These are phyloP conservation scores for Mystacornis crossleyi DNA, from an alignment of 2,113 vertebrate genomes.

Conservation along the genomic window DNA sequence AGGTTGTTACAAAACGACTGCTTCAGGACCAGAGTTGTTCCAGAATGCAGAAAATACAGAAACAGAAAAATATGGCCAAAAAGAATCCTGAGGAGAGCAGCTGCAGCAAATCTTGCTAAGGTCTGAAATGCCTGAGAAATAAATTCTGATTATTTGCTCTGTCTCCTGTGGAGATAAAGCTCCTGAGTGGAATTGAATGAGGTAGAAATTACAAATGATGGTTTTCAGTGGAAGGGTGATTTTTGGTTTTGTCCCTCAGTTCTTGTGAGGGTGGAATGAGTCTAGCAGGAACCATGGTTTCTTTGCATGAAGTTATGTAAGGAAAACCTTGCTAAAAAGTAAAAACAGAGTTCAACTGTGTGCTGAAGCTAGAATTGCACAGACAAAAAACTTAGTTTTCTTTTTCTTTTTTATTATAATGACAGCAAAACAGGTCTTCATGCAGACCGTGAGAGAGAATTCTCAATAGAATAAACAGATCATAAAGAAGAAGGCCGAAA, in stretches of 20 bases:
- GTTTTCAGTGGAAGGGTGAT: not conserved
- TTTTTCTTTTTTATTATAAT: no score
- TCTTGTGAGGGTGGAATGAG: not conserved
- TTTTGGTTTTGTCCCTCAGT: not conserved
- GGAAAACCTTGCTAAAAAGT: not conserved
- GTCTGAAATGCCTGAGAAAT: not conserved
- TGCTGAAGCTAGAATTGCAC: not conserved
- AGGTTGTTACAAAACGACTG: not conserved
- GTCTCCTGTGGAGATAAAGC: not conserved
- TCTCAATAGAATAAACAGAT: not conserved
- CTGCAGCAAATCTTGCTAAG: not conserved
- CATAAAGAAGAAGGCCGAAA: not conserved
- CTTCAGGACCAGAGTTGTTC: not conserved
- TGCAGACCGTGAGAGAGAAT: not conserved
- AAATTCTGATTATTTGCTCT: not conserved
- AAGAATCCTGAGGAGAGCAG: not conserved
- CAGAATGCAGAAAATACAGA: not conserved
- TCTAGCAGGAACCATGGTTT: not conserved
- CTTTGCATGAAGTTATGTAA: not conserved
- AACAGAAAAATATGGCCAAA: not conserved
- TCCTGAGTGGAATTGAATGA: not conserved
- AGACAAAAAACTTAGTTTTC: not conserved
- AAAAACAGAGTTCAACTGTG: not conserved
- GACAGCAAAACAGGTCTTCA: not conserved
- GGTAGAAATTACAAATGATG: not conserved